Conservation (phyloP, 2,888 invertebrate genomes). For the Amblyjoppa fuscipennis region DNA sequence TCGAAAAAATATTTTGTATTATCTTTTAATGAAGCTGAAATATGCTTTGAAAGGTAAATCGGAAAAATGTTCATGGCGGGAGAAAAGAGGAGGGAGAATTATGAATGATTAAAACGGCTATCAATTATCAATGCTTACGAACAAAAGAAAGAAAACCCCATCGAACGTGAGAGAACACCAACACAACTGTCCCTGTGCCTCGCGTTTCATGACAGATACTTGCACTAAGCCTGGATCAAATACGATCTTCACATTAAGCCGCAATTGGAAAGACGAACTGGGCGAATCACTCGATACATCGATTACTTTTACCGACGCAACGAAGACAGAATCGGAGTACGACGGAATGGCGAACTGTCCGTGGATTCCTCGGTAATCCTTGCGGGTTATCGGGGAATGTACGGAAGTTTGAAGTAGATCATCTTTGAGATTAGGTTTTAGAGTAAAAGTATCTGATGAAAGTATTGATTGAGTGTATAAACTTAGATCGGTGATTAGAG, state of each 20-base stretch:
- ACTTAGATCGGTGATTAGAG: no score
- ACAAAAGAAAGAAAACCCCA: conserved; percentile 38
- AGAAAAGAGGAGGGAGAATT: conserved; percentile 9
- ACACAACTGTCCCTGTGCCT: conserved; percentile 74
- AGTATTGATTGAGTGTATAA: no score
- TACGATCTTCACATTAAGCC: conserved; percentile 78
- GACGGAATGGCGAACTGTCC: conserved; percentile 37
- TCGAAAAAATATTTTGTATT: background rate
- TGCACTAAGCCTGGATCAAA: conserved; percentile 78
- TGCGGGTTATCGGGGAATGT: no score
- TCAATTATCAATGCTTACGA: background rate
- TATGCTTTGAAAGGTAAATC: background rate
- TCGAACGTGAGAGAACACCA: conserved; percentile 66
- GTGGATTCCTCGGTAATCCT: no score
- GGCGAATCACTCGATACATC: conserved; percentile 65
- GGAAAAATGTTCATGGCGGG: background rate
- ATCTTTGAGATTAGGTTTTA: no score
- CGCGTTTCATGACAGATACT: conserved; percentile 82
- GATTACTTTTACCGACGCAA: conserved; percentile 65
- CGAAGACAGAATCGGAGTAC: conserved; percentile 63
- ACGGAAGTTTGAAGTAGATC: no score
- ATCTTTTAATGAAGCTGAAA: background rate
- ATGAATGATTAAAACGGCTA: conserved; percentile 4
- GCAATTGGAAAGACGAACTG: conserved; percentile 70
- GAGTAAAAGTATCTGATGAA: no score